Conservation (phyloP, 2,888 invertebrate genomes). For the Cheilosia grossa region DNA sequence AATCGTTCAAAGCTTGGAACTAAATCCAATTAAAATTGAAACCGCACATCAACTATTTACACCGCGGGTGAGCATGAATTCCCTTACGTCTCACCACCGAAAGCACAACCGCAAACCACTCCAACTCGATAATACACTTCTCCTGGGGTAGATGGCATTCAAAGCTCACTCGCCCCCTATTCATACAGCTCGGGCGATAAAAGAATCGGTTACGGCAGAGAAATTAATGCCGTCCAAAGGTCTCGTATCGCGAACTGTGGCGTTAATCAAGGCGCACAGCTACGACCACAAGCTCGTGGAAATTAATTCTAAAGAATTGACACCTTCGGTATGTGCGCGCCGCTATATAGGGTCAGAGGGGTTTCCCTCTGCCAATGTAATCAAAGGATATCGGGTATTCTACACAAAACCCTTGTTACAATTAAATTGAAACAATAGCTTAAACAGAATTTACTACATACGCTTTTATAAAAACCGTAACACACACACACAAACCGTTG, state of each 20-base stretch:
- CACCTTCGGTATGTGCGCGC: conserved; percentile 7
- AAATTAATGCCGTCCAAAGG: conserved; percentile 43
- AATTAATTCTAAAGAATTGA: conserved; percentile 48
- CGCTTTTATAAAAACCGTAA: neutral
- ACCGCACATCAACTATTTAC: conserved; percentile 48
- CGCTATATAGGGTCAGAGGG: neutral
- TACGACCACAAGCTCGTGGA: conserved; percentile 53
- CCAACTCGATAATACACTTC: conserved; percentile 14
- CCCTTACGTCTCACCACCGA: neutral
- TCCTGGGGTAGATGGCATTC: conserved; percentile 8
- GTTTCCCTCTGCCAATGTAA: conserved; percentile 37
- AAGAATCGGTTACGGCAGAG: conserved; percentile 33
- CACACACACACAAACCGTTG: neutral
- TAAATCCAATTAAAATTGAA: conserved; percentile 48
- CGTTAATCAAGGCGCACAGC: conserved; percentile 55
- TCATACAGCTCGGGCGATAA: conserved; percentile 14
- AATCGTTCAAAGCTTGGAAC: neutral
- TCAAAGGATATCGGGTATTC: conserved; percentile 49
- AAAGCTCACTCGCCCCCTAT: neutral
- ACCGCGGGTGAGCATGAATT: conserved; percentile 11
- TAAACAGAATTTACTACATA: conserved; percentile 3
- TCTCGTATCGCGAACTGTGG: conserved; percentile 38
- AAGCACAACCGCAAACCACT: conserved; percentile 27
- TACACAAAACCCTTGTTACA: conserved; percentile 24
- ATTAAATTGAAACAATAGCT: conserved; percentile 28